Evolutionary conservation across 2,797 vertebrate genomes (phyloP).

Genomic region (Phataginus tetradactyla): DNA sequence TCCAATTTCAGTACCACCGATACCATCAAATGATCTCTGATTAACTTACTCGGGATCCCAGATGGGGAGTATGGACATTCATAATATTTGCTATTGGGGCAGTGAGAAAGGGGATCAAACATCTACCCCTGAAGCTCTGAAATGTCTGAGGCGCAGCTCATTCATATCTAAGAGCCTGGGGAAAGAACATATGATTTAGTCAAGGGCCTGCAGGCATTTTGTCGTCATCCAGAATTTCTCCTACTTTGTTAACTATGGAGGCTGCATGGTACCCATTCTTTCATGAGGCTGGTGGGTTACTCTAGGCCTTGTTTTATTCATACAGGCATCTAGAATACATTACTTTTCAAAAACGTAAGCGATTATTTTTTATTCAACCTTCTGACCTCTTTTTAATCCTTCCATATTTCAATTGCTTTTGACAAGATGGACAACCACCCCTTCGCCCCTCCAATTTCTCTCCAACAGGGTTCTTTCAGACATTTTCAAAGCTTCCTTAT

Average conservation of each 20-base stretch:
- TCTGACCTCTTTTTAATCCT: neutral
- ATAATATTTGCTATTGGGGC: neutral
- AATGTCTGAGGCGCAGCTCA: neutral
- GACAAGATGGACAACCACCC: neutral
- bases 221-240: neutral
- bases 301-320: neutral
- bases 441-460: neutral
- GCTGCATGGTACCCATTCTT: fast-evolving
- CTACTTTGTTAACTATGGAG: neutral
- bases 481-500: neutral
- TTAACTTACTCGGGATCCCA: neutral
- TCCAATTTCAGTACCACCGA: neutral
- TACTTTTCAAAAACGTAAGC: neutral
- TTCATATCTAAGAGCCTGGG: neutral
- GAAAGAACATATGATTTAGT: neutral
- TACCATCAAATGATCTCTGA: neutral
- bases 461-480: neutral
- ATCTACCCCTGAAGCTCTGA: neutral
- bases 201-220: neutral
- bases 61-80: neutral
- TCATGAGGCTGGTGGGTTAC: neutral
- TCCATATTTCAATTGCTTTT: neutral
- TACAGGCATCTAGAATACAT: neutral
- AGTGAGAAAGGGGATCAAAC: neutral
- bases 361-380: neutral